Percentiles rank a stretch among this genome's conserved stretches.
These are phyloP conservation scores for Punctoribates punctum DNA, from an alignment of 2,888 invertebrate species.

Conservation along the genomic window DNA sequence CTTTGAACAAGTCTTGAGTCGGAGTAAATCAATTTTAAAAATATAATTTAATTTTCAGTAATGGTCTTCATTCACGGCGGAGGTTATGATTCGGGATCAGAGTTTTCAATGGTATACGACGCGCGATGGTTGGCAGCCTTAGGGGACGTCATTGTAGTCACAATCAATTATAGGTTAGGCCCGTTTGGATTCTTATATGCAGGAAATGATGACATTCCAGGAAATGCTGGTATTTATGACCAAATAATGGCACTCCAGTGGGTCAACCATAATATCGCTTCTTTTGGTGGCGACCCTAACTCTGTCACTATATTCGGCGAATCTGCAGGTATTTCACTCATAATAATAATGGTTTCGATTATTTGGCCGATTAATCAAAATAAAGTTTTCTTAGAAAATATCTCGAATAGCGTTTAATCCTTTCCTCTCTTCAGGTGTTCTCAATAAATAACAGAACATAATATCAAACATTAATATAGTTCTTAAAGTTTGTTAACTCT, in stretches of 20 bases:
- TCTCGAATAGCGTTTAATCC: too few species aligned
- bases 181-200: slow-evolving; percentile 50
- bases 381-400: neutral
- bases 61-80: slow-evolving; percentile 54
- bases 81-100: slow-evolving; percentile 49
- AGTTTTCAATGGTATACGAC: slow-evolving; percentile 47
- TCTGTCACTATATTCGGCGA: slow-evolving; percentile 57
- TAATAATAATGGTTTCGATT: too few species aligned
- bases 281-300: slow-evolving; percentile 52
- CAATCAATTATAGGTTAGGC: slow-evolving; percentile 58
- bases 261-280: slow-evolving; percentile 50
- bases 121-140: slow-evolving; percentile 11
- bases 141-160: slow-evolving; percentile 57
- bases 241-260: slow-evolving; percentile 54
- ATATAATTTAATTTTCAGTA: slow-evolving; percentile 47
- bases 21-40: neutral
- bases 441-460: too few species aligned
- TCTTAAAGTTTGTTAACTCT: too few species aligned
- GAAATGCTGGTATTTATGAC: slow-evolving; percentile 58
- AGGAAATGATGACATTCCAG: slow-evolving; percentile 51
- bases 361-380: too few species aligned
- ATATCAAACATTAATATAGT: too few species aligned
- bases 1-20: too few species aligned
- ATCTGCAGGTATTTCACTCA: slow-evolving; percentile 52
- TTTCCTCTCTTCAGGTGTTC: too few species aligned